These are phyloP conservation scores for Perodicticus potto DNA, from an alignment of 2,797 vertebrate species.

Conservation along the genomic window DNA sequence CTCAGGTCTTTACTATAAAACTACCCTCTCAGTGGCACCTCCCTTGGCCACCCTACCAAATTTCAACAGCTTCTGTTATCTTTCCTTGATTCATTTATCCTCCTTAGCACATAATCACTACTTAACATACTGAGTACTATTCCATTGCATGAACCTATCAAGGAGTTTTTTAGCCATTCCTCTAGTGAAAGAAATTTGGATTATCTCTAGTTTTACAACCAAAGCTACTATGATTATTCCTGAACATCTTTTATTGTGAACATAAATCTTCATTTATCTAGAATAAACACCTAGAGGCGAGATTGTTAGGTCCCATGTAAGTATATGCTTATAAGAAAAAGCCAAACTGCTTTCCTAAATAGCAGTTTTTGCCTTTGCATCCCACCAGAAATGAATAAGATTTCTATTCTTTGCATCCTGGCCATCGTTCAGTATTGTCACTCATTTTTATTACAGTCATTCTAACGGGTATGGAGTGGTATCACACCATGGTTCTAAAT, in stretches of 20 bases:
- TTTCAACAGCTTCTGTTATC: neutral
- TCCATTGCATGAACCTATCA: neutral
- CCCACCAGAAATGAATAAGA: neutral
- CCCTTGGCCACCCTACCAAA: neutral
- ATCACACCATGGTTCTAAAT: neutral
- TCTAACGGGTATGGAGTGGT: neutral
- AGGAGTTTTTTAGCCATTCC: neutral
- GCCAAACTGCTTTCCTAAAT: neutral
- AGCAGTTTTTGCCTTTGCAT: neutral
- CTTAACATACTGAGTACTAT: neutral
- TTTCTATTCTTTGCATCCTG: neutral
- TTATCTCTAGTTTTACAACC: neutral
- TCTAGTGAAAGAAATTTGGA: slow-evolving; percentile 1
- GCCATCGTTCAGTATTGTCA: neutral
- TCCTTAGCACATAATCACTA: neutral
- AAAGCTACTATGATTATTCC: neutral
- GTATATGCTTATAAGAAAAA: neutral
- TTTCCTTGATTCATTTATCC: neutral
- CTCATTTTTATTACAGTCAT: neutral
- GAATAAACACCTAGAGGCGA: neutral
- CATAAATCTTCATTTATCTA: neutral
- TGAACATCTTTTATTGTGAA: neutral
- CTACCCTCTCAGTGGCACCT: neutral
- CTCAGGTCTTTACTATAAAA: neutral
- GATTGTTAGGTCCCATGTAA: neutral